Conservation (phyloP, 2,797 vertebrate genomes). For the Darevskia nairensis region DNA sequence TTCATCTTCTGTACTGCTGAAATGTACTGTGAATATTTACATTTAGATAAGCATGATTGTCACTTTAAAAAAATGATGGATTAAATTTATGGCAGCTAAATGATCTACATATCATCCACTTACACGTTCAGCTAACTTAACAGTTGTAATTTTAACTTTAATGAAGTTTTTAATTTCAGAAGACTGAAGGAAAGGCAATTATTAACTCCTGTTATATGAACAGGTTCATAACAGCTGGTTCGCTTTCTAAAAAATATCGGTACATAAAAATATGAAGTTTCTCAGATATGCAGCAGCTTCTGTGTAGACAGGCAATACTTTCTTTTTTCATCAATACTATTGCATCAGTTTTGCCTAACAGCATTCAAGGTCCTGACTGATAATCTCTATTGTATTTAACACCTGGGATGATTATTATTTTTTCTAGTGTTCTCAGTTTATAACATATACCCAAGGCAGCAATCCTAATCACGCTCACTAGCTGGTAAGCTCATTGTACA, state of each 20-base stretch:
- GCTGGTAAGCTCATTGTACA: neutral
- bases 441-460: neutral
- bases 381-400: too few relatives aligned
- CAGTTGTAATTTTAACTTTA: slow-evolving; percentile 36
- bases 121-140: neutral
- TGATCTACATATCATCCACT: slow-evolving; percentile 12
- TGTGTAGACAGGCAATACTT: neutral
- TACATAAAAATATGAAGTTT: neutral
- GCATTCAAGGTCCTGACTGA: too few relatives aligned
- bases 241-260: neutral
- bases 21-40: neutral
- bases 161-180: slow-evolving; percentile 26
- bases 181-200: neutral
- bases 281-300: neutral
- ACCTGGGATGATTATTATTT: too few relatives aligned
- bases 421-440: neutral
- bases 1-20: slow-evolving; percentile 27
- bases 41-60: slow-evolving; percentile 2
- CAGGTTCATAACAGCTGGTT: slow-evolving; percentile 44
- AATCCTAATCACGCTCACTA: neutral
- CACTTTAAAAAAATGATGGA: slow-evolving; percentile 16
- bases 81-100: neutral
- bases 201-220: slow-evolving; percentile 40
- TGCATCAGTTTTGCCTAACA: neutral
- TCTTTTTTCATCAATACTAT: neutral